A percentile compares a stretch with the other conserved stretches of the same genome.
Conservation (phyloP, 2,797 vertebrate species). For the Dendrocincla fuliginosa region DNA sequence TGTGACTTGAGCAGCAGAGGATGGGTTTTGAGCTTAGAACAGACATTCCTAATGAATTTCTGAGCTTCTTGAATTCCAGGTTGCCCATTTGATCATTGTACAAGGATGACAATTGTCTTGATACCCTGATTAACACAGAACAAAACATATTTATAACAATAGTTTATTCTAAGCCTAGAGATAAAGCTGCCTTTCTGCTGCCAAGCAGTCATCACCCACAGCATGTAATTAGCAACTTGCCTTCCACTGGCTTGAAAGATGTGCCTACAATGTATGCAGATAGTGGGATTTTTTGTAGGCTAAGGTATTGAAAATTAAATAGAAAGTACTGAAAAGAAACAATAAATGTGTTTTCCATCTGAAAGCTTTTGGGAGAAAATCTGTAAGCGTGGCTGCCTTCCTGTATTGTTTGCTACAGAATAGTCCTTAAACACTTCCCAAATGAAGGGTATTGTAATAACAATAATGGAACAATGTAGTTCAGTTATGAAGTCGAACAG, state of each 20-base stretch:
- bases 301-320: slow-evolving; percentile 48
- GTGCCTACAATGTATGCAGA: not conserved
- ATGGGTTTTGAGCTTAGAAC: slow-evolving; percentile 19
- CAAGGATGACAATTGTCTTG: slow-evolving; percentile 29
- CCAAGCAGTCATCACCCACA: slow-evolving; percentile 24
- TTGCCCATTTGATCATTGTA: slow-evolving; percentile 18
- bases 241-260: slow-evolving; percentile 1
- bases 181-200: slow-evolving; percentile 22
- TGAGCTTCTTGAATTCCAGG: slow-evolving; percentile 44
- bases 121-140: slow-evolving; percentile 38
- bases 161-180: slow-evolving; percentile 15
- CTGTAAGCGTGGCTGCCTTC: not conserved
- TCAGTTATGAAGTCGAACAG: not conserved
- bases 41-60: slow-evolving; percentile 59
- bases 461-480: not conserved
- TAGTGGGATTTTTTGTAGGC: slow-evolving; percentile 28
- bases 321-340: slow-evolving; percentile 39
- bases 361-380: not conserved
- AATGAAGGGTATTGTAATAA: not conserved
- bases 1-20: slow-evolving; percentile 8
- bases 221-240: slow-evolving; percentile 45
- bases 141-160: slow-evolving; percentile 48
- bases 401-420: not conserved
- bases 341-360: slow-evolving; percentile 1
- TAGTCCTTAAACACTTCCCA: not conserved